These are phyloP conservation scores for Lagodon rhomboides DNA, from an alignment of 2,797 vertebrate genomes.

Conservation along the genomic window DNA sequence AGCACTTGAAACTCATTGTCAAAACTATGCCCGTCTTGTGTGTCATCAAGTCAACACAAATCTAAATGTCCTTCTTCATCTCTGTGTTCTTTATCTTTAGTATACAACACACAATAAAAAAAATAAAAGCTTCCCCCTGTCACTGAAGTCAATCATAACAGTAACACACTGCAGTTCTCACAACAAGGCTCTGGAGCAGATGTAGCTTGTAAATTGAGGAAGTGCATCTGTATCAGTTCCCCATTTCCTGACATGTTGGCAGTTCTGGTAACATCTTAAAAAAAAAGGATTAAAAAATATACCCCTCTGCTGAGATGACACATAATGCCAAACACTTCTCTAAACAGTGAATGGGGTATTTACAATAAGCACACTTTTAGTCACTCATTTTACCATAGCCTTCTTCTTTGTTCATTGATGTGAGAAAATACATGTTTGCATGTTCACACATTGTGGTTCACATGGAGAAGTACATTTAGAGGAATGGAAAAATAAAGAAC, in stretches of 20 bases:
- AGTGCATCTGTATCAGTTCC: slow-evolving; percentile 76
- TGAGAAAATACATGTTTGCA: too few relatives aligned
- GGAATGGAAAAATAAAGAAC: background rate
- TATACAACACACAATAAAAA: background rate
- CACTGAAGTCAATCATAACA: slow-evolving; percentile 14
- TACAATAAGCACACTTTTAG: too few relatives aligned
- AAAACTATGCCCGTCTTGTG: background rate
- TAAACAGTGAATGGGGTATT: too few relatives aligned
- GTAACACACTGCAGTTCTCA: background rate
- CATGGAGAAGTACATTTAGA: slow-evolving; percentile 12
- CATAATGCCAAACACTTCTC: background rate
- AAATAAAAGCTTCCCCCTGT: background rate
- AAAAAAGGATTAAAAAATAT: background rate
- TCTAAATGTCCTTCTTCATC: background rate
- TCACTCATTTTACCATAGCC: too few relatives aligned
- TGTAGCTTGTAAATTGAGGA: slow-evolving; percentile 55
- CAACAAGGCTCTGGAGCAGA: background rate
- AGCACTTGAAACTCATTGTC: background rate
- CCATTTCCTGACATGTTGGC: slow-evolving; percentile 30
- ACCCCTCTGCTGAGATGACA: background rate
- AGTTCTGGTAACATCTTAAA: background rate
- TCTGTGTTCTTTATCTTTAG: background rate
- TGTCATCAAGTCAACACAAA: background rate
- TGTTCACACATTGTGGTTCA: background rate
- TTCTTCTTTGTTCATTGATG: too few relatives aligned